These are phyloP conservation scores for Eriocheir sinensis DNA, from an alignment of 1,140 invertebrate species.

Conservation along the genomic window DNA sequence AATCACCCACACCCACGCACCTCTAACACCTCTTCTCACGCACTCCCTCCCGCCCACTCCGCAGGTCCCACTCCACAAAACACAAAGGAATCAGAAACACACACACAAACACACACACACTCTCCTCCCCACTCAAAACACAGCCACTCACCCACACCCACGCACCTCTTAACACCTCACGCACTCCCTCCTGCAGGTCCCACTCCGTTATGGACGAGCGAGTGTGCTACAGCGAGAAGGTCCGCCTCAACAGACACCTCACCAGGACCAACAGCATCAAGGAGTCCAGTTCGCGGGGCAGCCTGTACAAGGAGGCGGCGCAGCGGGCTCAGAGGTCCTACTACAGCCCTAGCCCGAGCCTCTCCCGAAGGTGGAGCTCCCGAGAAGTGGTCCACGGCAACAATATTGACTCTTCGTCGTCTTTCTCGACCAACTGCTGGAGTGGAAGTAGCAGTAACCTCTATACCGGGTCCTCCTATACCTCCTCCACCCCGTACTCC, in stretches of 20 bases:
- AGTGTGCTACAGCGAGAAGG: constrained; percentile 52
- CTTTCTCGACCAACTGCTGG: neutral
- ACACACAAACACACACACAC: neutral
- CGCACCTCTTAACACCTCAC: neutral
- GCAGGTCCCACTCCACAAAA: neutral
- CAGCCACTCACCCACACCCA: neutral
- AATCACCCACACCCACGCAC: no score
- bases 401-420: constrained; percentile 58
- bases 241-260: constrained; percentile 46
- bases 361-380: constrained; percentile 58
- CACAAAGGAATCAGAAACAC: neutral
- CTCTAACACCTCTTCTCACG: no score
- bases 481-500: neutral
- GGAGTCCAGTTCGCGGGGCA: neutral
- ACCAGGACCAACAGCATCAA: constrained; percentile 66
- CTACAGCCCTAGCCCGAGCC: constrained; percentile 49
- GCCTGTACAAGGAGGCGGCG: neutral
- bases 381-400: constrained; percentile 60
- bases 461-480: neutral
- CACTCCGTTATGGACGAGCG: constrained; percentile 72
- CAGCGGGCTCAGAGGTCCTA: neutral
- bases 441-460: constrained; percentile 30
- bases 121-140: neutral
- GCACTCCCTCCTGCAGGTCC: constrained; percentile 40
- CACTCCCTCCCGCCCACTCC: no score